phyloP scores from a whole-genome alignment of 2,888 invertebrate species.

The Machimus atricapillus region DNA sequence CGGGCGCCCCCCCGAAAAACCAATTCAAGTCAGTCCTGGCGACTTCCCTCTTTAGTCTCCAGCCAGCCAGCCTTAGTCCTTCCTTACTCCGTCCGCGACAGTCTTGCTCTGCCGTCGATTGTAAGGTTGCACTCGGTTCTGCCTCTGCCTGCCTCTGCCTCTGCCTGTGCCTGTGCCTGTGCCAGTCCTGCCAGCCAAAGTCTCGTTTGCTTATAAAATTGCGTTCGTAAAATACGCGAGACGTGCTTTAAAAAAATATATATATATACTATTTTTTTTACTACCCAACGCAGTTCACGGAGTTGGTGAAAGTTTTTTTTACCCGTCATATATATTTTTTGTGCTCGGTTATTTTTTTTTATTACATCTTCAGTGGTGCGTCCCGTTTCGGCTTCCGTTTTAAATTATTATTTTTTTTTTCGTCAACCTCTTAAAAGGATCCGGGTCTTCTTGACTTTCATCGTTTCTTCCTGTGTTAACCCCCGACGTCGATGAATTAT shows the following conservation, averaged over 20 bases:
- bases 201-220: not conserved
- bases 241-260: not conserved
- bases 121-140: conserved; percentile 22
- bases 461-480: not conserved
- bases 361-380: not conserved
- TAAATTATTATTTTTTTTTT: not conserved
- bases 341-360: not conserved
- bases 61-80: conserved; percentile 14
- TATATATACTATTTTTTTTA: not conserved
- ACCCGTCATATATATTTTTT: not conserved
- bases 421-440: not conserved
- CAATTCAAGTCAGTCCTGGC: conserved; percentile 30
- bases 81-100: conserved; percentile 38
- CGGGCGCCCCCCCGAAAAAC: not conserved
- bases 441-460: not conserved
- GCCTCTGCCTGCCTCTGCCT: not conserved
- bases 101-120: conserved; percentile 32
- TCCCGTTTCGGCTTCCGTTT: not conserved
- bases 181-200: not conserved
- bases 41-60: conserved; percentile 1
- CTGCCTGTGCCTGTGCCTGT: not conserved
- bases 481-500: conserved; percentile 13
- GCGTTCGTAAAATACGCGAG: not conserved
- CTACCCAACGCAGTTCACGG: not conserved
- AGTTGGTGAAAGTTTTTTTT: not conserved